Percentiles rank a stretch among this genome's conserved stretches.
phyloP scores from a whole-genome alignment of 2,797 vertebrate genomes.

The Silurus lanzhouensis region DNA sequence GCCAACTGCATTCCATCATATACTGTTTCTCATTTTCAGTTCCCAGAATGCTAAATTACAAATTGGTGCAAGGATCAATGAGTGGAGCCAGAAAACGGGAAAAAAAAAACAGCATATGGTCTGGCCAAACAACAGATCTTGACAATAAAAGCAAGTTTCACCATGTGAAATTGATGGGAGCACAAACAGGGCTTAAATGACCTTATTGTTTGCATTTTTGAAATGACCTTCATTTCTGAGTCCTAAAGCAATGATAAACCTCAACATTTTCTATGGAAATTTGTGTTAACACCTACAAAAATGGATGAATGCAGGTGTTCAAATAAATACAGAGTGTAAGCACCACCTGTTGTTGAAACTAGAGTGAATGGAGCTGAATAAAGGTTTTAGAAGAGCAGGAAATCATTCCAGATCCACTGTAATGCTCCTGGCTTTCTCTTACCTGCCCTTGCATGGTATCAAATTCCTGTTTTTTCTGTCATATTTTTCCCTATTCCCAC shows the following conservation, averaged over 20 bases:
- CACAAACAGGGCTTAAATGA: neutral
- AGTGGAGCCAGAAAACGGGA: neutral
- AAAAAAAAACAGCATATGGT: neutral
- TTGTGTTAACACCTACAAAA: slow-evolving; percentile 26
- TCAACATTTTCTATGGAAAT: slow-evolving; percentile 26
- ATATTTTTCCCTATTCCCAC: slow-evolving; percentile 1
- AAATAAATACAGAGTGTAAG: slow-evolving; percentile 2
- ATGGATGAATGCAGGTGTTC: slow-evolving; percentile 21
- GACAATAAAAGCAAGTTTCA: neutral
- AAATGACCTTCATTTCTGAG: neutral
- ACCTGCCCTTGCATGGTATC: slow-evolving; percentile 42
- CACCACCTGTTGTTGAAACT: slow-evolving; percentile 25
- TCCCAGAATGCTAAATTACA: slow-evolving; percentile 15
- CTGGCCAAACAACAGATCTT: neutral
- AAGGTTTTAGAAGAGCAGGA: slow-evolving; percentile 34
- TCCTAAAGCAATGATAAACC: neutral
- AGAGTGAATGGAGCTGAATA: slow-evolving; percentile 20
- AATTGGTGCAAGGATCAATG: neutral
- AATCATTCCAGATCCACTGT: slow-evolving; percentile 26
- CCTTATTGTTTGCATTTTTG: neutral
- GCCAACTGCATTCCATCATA: slow-evolving; percentile 1
- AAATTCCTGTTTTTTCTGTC: slow-evolving; percentile 22
- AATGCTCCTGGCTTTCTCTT: slow-evolving; percentile 23
- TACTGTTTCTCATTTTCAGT: slow-evolving; percentile 33
- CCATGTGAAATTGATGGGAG: neutral